Base-by-base conservation (phyloP, 2,797 vertebrate species). In the Kryptopterus vitreolus region DNA sequence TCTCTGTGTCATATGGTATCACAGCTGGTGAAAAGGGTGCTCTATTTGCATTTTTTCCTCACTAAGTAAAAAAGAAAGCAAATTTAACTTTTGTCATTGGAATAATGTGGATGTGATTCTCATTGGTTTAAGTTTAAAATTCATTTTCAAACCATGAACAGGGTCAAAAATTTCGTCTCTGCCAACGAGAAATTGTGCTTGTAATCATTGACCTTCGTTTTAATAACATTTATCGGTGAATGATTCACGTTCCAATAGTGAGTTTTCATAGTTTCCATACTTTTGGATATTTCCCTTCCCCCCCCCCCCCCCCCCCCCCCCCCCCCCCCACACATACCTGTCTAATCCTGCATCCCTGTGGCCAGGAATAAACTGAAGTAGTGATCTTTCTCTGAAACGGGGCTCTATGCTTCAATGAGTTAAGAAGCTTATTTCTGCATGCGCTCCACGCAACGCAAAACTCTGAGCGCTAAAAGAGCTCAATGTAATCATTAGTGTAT, bases 241-340 rank as follows among this genome's bases (percentile, higher is more conserved):
- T 80, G 77, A 85, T 76, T 86, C 77, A 83, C 83, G 65, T 82
- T 70, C 57, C 50, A 80, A 80, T 65, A 70, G 55, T 71, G 58
- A 70, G n/a, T 65, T 81, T 77, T 75, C 13, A 79, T 79, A 68
- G 65, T 77, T 63, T 83, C 50, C 82, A 79, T 83, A 76, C 71
- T 65, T 65, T 86, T 33, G 24, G 24, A 65, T 81, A 77, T 85
- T 74, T 83, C 66, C 43, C 77, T 59, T 76, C 76, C 69, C 24
- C 77, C 38, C n/a, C 38, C 31, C 57, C 76, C 69, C 24, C 77
- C 38, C n/a, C 38, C 31, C 57, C 66, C 43, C 77, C 53, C 72
- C 76, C 69, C 24, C 77, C 38, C n/a, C 38, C 31, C 57, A 35
- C 52, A 35, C 38, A 59, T 77, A 62, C 68, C 77, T 48, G 79